A percentile compares a stretch with the other conserved stretches of the same genome.
Evolutionary conservation across 2,113 vertebrate species (phyloP).

Genomic region (Strix aluco): DNA sequence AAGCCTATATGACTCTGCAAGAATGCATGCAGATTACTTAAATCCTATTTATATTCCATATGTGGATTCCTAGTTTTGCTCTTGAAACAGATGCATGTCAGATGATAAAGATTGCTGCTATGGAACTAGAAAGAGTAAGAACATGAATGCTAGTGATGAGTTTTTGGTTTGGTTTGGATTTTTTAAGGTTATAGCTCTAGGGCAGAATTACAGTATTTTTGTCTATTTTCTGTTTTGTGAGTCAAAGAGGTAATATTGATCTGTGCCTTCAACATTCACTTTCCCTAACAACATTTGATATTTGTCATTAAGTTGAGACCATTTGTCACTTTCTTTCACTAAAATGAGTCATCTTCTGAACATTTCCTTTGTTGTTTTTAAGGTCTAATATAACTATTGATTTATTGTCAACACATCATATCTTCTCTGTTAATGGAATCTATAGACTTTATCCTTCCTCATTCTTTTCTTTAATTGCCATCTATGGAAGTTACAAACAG

Average conservation of each 20-base stretch:
- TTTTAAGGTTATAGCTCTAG: neutral
- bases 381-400: slow-evolving; percentile 17
- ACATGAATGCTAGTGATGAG: neutral
- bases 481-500: neutral
- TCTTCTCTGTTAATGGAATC: neutral
- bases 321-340: slow-evolving; percentile 8
- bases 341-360: neutral
- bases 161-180: neutral
- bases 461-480: neutral
- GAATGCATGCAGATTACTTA: neutral
- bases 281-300: neutral
- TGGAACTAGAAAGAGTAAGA: neutral
- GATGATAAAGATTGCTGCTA: neutral
- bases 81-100: neutral
- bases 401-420: slow-evolving; percentile 4
- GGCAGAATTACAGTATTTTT: neutral
- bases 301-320: slow-evolving; percentile 12
- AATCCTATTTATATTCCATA: neutral
- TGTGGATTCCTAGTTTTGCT: neutral
- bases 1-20: neutral
- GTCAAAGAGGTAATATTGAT: neutral
- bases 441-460: neutral
- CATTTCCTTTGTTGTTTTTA: slow-evolving; percentile 4
- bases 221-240: neutral
- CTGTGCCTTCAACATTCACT: neutral